Percentiles rank a stretch among this genome's conserved stretches.
phyloP scores from a whole-genome alignment of 2,797 vertebrate species.

The Vireo griseus region DNA sequence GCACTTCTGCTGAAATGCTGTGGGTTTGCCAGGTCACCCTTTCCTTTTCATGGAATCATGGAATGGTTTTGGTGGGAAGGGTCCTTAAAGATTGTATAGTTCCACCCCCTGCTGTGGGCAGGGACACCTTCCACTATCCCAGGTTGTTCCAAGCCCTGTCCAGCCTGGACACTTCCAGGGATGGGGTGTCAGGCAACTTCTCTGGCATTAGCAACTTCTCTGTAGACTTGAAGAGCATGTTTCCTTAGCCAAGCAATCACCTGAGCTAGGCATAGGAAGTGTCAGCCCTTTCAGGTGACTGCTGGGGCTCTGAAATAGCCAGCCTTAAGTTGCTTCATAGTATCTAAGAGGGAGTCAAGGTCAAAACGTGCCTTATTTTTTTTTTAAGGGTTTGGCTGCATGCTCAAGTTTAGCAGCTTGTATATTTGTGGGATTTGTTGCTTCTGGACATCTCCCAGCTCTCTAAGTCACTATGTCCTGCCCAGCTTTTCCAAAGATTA shows the following conservation, averaged over 20 bases:
- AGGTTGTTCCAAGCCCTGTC: not conserved
- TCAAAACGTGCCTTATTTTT: not conserved
- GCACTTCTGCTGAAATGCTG: not conserved
- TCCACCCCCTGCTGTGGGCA: not conserved
- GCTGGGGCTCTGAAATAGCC: not conserved
- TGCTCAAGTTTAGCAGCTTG: not conserved
- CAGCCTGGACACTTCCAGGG: not conserved
- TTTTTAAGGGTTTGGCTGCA: not conserved
- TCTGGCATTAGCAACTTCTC: not conserved
- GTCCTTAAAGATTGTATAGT: not conserved
- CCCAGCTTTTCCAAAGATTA: slow-evolving; percentile 7
- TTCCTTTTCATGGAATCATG: not conserved
- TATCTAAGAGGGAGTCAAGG: not conserved
- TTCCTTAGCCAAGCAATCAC: not conserved
- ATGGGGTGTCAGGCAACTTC: not conserved
- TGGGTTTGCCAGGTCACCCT: not conserved
- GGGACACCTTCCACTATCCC: not conserved
- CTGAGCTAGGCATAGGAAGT: not conserved
- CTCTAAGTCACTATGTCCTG: not conserved
- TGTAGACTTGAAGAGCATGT: rapidly evolving
- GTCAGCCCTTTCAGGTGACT: not conserved
- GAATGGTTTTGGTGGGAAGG: not conserved
- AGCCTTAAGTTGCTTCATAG: not conserved
- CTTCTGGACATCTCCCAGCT: not conserved
- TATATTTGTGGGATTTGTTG: not conserved